Conservation (phyloP, 2,113 vertebrate species). For the Pseudopipra pipra region DNA sequence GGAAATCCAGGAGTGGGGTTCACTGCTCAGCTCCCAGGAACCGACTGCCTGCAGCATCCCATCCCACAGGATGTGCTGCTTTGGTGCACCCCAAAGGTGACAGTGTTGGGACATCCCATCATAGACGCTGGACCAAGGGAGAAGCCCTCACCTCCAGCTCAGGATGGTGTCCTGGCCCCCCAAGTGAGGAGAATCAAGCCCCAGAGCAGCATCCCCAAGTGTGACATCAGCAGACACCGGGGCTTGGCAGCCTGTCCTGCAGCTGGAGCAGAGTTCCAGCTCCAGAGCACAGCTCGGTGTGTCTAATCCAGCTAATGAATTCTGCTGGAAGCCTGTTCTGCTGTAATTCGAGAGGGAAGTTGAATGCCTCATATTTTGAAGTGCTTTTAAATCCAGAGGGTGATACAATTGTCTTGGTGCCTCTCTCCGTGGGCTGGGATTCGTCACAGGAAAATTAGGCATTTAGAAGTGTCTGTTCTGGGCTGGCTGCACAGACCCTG, state of each 20-base stretch:
- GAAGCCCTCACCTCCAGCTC: background rate
- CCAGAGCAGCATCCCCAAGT: background rate
- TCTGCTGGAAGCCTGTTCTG: background rate
- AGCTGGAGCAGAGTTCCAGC: background rate
- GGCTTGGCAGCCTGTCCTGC: background rate
- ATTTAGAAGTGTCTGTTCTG: background rate
- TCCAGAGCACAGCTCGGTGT: accelerated
- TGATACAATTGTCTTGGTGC: background rate
- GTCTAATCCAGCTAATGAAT: constrained; percentile 1
- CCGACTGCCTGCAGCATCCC: background rate
- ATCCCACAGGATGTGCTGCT: background rate
- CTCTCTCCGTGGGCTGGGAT: background rate
- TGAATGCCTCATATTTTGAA: background rate
- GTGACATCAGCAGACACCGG: accelerated
- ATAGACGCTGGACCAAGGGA: background rate
- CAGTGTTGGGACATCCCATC: accelerated
- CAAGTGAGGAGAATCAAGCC: background rate
- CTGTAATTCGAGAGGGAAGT: background rate
- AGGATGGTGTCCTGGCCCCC: background rate
- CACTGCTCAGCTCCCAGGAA: background rate
- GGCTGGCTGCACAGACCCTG: background rate
- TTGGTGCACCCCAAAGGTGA: background rate
- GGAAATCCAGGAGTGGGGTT: background rate
- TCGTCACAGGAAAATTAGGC: background rate
- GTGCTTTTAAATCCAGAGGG: background rate